These are phyloP conservation scores for Tigriopus japonicus DNA, from an alignment of 1,140 invertebrate species.

Conservation along the genomic window DNA sequence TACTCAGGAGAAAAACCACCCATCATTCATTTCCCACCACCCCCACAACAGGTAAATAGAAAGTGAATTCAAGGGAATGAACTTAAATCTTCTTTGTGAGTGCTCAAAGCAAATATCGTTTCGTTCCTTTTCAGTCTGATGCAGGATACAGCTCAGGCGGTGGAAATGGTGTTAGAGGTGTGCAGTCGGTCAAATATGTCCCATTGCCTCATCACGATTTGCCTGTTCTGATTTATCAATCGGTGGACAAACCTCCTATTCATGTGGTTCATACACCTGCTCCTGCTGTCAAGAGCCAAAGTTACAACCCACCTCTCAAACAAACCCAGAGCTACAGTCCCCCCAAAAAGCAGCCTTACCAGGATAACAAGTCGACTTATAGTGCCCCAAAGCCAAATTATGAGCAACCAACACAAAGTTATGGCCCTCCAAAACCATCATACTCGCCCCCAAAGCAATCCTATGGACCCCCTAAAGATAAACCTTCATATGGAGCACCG, in stretches of 20 bases:
- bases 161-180: slow-evolving; percentile 17
- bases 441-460: not conserved
- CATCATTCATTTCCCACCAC: slow-evolving; percentile 27
- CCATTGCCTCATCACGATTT: slow-evolving; percentile 28
- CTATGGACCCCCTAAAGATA: not conserved
- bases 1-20: slow-evolving; percentile 29
- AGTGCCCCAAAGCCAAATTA: slow-evolving; percentile 1
- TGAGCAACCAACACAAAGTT: slow-evolving; percentile 12
- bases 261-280: slow-evolving; percentile 23
- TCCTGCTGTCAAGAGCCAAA: slow-evolving; percentile 7
- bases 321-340: slow-evolving; percentile 9
- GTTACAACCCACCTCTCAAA: slow-evolving; percentile 11
- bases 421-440: slow-evolving; percentile 12
- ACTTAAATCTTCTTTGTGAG: no score
- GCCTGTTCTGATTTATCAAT: slow-evolving; percentile 27
- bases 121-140: not conserved
- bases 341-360: slow-evolving; percentile 3
- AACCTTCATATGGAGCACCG: not conserved
- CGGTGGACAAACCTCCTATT: slow-evolving; percentile 24
- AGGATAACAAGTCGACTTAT: not conserved
- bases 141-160: slow-evolving; percentile 14
- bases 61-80: no score
- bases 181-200: slow-evolving; percentile 26
- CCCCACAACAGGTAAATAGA: slow-evolving; percentile 18
- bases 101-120: no score